A percentile compares a stretch with the other conserved stretches of the same genome.
phyloP scores from a whole-genome alignment of 35 echinoderm and acorn worm genomes.

The Stichopus chloronotus region DNA sequence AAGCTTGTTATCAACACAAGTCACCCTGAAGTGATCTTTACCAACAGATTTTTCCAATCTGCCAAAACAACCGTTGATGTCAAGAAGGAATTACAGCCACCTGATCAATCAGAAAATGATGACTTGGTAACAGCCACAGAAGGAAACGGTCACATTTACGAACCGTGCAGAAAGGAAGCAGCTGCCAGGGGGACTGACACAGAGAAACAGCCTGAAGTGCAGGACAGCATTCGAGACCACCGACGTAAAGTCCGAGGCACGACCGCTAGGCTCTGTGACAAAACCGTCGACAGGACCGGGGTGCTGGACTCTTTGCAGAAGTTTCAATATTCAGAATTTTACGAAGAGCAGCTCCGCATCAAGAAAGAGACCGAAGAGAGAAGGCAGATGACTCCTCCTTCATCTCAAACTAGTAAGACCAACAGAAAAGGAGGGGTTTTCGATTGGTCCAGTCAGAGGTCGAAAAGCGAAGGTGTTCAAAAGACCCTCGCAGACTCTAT shows the following conservation, averaged over 20 bases:
- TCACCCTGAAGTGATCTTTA: neutral
- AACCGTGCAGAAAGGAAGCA: neutral
- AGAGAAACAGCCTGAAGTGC: neutral
- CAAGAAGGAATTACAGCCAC: neutral
- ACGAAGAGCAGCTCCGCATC: conserved; percentile 26
- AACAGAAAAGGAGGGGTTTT: conserved; percentile 11
- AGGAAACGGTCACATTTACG: conserved; percentile 33
- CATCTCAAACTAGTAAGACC: neutral
- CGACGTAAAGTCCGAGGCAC: conserved; percentile 43
- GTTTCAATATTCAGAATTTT: conserved; percentile 33
- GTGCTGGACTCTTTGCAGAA: conserved; percentile 39
- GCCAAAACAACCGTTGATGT: neutral
- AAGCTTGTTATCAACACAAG: no score
- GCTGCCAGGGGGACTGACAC: no score
- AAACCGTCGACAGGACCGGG: conserved; percentile 20
- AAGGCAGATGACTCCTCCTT: conserved; percentile 28
- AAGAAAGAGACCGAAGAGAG: neutral
- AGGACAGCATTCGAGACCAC: conserved; percentile 38
- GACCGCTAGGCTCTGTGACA: conserved; percentile 34
- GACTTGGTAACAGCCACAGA: neutral
- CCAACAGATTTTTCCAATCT: neutral
- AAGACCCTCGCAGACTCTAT: conserved; percentile 19
- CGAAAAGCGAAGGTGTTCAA: neutral
- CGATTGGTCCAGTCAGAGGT: neutral
- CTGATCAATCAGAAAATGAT: neutral